A percentile compares a stretch with the other conserved stretches of the same genome.
Conservation (phyloP, 2,888 invertebrate species). For the Lacanobia oleracea region DNA sequence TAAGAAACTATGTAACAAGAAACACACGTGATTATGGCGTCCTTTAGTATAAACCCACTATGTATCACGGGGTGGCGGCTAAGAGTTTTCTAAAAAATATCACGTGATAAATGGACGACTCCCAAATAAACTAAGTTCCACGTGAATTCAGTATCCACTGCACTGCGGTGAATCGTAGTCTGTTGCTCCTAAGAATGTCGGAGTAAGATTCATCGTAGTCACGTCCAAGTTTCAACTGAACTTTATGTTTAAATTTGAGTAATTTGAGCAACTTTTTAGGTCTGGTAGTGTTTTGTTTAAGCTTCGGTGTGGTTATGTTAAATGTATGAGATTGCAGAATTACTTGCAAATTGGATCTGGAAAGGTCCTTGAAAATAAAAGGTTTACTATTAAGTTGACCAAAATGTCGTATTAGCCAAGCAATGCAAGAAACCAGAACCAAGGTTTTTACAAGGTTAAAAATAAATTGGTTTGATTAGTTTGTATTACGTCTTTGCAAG, state of each 20-base stretch:
- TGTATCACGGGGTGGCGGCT: too few species aligned
- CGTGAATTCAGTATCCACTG: constrained; percentile 37
- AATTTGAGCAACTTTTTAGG: constrained; percentile 29
- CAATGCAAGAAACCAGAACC: constrained; percentile 14
- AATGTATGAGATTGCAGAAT: constrained; percentile 4
- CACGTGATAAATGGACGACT: too few species aligned
- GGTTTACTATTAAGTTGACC: not conserved
- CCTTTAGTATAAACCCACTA: too few species aligned
- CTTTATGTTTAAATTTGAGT: constrained; percentile 26
- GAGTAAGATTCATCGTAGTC: constrained; percentile 30
- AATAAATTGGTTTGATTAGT: not conserved
- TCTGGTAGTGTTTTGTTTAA: constrained; percentile 23
- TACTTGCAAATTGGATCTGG: not conserved
- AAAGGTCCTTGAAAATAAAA: not conserved
- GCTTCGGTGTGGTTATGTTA: constrained; percentile 6
- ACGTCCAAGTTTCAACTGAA: constrained; percentile 28
- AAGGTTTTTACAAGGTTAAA: not conserved
- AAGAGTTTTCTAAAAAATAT: too few species aligned
- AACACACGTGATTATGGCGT: too few species aligned
- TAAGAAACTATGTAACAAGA: too few species aligned
- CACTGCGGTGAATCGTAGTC: constrained; percentile 27
- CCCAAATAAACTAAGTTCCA: constrained; percentile 31
- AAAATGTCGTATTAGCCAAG: not conserved
- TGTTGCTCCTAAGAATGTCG: constrained; percentile 25
- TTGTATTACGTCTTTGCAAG: not conserved